Percentiles rank a stretch among this genome's conserved stretches.
Conservation (phyloP, 37 sponge, comb jelly and placozoan species). For the Lycopodina hypogea region DNA sequence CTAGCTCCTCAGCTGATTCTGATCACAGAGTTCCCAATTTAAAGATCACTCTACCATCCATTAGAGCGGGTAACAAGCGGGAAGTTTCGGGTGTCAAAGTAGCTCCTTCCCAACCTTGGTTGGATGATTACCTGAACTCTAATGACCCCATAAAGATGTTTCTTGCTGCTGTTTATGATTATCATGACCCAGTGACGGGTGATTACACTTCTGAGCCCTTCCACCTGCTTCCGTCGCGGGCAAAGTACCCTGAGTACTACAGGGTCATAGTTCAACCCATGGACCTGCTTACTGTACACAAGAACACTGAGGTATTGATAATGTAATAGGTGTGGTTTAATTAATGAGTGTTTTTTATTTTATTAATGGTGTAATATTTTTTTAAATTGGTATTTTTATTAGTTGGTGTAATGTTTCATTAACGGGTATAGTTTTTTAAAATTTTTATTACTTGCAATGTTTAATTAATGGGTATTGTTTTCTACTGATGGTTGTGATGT, state of each 20-base stretch:
- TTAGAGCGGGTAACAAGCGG: neutral
- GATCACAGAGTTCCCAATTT: neutral
- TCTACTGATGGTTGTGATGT: no score
- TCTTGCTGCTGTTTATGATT: constrained; percentile 35
- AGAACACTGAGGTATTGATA: constrained; percentile 42
- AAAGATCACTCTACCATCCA: neutral
- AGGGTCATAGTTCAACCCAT: constrained; percentile 73
- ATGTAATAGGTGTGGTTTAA: no score
- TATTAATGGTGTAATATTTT: neutral
- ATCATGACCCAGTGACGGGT: constrained; percentile 36
- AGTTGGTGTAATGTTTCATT: neutral
- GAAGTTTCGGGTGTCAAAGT: constrained; percentile 7
- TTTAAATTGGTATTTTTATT: neutral
- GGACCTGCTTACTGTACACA: constrained; percentile 50
- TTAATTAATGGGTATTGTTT: no score
- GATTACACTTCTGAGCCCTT: constrained; percentile 59
- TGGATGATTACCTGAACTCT: constrained; percentile 27
- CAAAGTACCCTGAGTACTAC: constrained; percentile 81
- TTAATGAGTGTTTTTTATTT: neutral
- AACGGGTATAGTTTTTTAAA: no score
- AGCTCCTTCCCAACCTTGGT: constrained; percentile 53
- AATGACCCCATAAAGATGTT: constrained; percentile 54
- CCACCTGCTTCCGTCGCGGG: constrained; percentile 43
- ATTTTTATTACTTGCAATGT: no score
- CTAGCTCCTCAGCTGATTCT: neutral